Conservation (phyloP, 1,140 invertebrate genomes). For the Caenorhabditis tropicalis region DNA sequence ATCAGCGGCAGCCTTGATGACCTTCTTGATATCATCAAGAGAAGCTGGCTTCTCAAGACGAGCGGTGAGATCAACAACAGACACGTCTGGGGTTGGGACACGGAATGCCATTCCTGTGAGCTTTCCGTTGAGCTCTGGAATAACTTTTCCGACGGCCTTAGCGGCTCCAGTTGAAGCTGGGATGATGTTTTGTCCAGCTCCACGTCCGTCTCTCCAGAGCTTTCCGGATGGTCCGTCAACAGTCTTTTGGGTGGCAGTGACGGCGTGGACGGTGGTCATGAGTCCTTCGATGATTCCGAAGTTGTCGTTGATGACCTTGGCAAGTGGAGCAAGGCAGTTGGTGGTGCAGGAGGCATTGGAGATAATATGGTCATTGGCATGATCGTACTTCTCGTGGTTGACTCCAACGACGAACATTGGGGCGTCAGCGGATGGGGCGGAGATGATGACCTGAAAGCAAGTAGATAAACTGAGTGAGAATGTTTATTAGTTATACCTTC, state of each 20-base stretch:
- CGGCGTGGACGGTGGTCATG: slow-evolving; percentile 98
- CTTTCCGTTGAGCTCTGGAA: slow-evolving; percentile 75
- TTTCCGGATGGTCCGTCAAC: slow-evolving; percentile 89
- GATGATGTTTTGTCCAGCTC: slow-evolving; percentile 94
- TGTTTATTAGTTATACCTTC: slow-evolving; percentile 71
- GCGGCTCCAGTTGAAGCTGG: slow-evolving; percentile 97
- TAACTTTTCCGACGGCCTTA: slow-evolving; percentile 94
- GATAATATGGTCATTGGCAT: slow-evolving; percentile 80
- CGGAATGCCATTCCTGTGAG: slow-evolving; percentile 89
- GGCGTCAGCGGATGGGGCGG: slow-evolving; percentile 93
- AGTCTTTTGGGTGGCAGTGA: slow-evolving; percentile 95
- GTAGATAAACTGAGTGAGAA: slow-evolving; percentile 70
- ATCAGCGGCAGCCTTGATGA: slow-evolving; percentile 84
- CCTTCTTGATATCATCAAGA: slow-evolving; percentile 84
- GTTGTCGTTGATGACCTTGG: slow-evolving; percentile 92
- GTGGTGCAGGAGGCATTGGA: slow-evolving; percentile 95
- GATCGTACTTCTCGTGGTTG: slow-evolving; percentile 85
- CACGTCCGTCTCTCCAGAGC: slow-evolving; percentile 94
- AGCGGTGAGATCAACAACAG: slow-evolving; percentile 76
- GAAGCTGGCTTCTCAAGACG: slow-evolving; percentile 73
- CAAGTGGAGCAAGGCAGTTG: slow-evolving; percentile 95
- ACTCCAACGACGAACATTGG: slow-evolving; percentile 98
- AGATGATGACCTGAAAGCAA: slow-evolving; percentile 82
- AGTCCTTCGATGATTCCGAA: slow-evolving; percentile 93
- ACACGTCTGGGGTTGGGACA: slow-evolving; percentile 76